phyloP scores from a whole-genome alignment of 2,113 vertebrate species.

The Atherinomorus stipes region DNA sequence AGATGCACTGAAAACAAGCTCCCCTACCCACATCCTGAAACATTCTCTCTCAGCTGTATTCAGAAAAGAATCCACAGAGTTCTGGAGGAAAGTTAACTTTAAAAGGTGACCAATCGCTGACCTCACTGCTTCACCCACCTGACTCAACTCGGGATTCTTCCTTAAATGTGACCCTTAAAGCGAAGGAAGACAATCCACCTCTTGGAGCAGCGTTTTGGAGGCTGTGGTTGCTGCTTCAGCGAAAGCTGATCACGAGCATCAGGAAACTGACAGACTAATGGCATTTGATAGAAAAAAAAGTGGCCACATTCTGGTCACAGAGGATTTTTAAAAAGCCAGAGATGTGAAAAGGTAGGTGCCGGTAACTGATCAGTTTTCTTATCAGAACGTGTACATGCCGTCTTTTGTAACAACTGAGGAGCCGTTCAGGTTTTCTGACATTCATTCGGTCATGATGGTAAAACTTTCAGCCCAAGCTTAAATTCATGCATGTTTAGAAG shows the following conservation, averaged over 20 bases:
- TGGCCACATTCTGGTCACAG: too few species aligned
- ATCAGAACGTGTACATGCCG: too few species aligned
- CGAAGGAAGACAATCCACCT: neutral
- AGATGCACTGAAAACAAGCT: neutral
- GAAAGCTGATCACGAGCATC: neutral
- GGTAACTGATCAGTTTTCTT: too few species aligned
- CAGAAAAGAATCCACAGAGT: neutral
- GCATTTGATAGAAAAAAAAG: neutral
- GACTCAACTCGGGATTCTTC: neutral
- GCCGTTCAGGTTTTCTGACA: too few species aligned
- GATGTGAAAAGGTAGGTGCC: too few species aligned
- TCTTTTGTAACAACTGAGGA: too few species aligned
- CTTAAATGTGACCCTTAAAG: neutral
- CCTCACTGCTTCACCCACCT: neutral
- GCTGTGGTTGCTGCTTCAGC: conserved; percentile 8
- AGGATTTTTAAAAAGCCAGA: too few species aligned
- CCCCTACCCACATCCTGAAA: too few species aligned
- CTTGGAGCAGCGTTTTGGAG: neutral
- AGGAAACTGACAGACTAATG: conserved; percentile 3
- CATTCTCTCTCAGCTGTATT: too few species aligned
- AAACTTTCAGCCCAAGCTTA: too few species aligned
- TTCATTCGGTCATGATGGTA: too few species aligned
- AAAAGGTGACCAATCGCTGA: neutral
- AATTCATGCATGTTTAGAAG: too few species aligned
- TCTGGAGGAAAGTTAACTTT: neutral